phyloP scores from a whole-genome alignment of 2,113 vertebrate species.

The Psephotus haematonotus region DNA sequence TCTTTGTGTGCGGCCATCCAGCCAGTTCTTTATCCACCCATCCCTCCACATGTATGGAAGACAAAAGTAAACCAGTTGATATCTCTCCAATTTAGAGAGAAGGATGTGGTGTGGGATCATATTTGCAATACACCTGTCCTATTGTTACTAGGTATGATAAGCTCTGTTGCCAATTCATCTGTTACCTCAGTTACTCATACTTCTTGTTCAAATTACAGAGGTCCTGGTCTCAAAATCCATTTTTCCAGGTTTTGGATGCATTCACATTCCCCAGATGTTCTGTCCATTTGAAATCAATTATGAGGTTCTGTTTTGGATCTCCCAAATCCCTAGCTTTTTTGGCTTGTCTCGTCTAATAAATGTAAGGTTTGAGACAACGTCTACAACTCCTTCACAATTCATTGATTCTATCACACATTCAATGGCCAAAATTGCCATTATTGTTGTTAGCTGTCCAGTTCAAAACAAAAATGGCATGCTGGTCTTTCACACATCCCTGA shows the following conservation, averaged over 20 bases:
- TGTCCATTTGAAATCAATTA: slow-evolving; percentile 51
- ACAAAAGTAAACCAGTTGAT: too few relatives aligned
- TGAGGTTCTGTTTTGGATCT: neutral
- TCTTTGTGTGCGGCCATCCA: too few relatives aligned
- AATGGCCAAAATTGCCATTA: neutral
- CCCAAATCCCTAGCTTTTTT: slow-evolving; percentile 14
- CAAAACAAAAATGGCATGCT: neutral
- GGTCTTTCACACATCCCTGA: neutral
- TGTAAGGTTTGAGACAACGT: neutral
- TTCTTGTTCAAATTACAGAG: neutral
- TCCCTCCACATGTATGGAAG: too few relatives aligned
- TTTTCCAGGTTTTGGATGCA: neutral
- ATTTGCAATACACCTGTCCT: neutral
- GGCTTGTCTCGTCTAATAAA: slow-evolving; percentile 55
- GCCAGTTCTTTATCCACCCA: too few relatives aligned
- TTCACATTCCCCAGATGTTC: neutral
- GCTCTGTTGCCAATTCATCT: neutral
- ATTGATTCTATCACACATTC: neutral
- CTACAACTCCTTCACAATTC: slow-evolving; percentile 23
- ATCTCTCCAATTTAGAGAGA: too few relatives aligned
- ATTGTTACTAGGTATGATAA: neutral
- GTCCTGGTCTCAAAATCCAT: neutral
- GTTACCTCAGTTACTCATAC: neutral
- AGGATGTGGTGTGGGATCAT: too few relatives aligned
- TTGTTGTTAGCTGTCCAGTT: slow-evolving; percentile 3